Conservation (phyloP, 2,797 vertebrate species). For the Acomys russatus region DNA sequence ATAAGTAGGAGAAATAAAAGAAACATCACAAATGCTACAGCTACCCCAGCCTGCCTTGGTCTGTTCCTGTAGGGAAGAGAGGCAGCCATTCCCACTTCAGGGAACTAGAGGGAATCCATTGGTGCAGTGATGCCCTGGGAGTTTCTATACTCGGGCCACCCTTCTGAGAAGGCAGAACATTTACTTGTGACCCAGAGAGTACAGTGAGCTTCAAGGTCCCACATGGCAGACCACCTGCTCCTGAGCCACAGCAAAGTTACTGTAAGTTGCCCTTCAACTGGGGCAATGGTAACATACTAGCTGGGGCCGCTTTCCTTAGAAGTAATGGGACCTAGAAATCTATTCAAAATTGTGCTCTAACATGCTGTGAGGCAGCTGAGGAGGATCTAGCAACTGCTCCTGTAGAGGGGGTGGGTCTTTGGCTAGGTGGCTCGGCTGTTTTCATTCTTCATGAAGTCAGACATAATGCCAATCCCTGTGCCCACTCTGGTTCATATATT, state of each 20-base stretch:
- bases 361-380: not conserved
- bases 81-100: not conserved
- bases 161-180: not conserved
- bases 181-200: not conserved
- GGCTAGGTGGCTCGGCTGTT: not conserved
- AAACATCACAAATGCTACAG: not conserved
- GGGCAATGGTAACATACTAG: not conserved
- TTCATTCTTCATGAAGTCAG: not conserved
- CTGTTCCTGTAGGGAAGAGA: not conserved
- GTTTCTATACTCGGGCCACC: accelerated
- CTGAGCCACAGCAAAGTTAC: not conserved
- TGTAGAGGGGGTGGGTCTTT: not conserved
- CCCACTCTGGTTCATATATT: not conserved
- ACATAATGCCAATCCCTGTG: not conserved
- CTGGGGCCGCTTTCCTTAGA: not conserved
- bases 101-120: not conserved
- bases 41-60: not conserved
- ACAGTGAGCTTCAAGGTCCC: not conserved
- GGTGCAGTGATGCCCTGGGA: accelerated
- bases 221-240: not conserved
- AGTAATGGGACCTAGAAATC: not conserved
- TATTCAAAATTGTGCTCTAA: not conserved
- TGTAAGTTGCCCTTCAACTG: not conserved
- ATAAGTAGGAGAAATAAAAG: not conserved
- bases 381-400: not conserved